Evolutionary conservation across 2,888 invertebrate species (phyloP).

Genomic region (Cheilosia impressa): DNA sequence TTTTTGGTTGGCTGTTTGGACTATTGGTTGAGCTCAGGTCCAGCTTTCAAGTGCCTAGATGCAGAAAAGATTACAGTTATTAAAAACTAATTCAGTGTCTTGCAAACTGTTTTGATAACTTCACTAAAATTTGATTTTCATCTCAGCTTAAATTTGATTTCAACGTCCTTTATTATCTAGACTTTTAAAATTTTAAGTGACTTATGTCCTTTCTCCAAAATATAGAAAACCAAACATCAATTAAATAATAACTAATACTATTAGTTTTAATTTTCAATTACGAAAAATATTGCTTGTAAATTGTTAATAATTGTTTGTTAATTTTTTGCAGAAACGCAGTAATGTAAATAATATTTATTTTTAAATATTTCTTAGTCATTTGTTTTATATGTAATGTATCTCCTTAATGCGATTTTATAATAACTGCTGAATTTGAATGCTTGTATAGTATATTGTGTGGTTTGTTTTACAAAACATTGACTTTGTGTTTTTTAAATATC

Average conservation of each 20-base stretch:
- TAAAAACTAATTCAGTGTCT: too few relatives aligned
- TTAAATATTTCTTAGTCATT: neutral
- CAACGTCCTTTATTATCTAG: neutral
- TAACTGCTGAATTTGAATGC: neutral
- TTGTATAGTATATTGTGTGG: neutral
- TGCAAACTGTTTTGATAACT: too few relatives aligned
- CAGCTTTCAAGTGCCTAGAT: too few relatives aligned
- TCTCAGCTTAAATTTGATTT: conserved; percentile 4
- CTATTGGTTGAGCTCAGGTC: too few relatives aligned
- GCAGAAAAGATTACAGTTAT: too few relatives aligned
- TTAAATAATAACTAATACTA: conserved; percentile 24
- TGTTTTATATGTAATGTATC: neutral
- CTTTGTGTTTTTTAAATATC: neutral
- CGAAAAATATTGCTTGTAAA: conserved; percentile 56
- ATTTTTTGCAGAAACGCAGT: conserved; percentile 14
- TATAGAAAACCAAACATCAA: neutral
- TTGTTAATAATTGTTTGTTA: neutral
- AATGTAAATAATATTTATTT: neutral
- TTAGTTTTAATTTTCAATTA: conserved; percentile 29
- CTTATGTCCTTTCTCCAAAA: neutral
- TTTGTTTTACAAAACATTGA: conserved; percentile 35
- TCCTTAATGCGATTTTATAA: neutral
- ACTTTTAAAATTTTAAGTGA: neutral
- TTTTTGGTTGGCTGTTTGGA: too few relatives aligned
- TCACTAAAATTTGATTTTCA: conserved; percentile 19